Conservation (phyloP, 2,888 invertebrate genomes). For the Agrochola circellaris region DNA sequence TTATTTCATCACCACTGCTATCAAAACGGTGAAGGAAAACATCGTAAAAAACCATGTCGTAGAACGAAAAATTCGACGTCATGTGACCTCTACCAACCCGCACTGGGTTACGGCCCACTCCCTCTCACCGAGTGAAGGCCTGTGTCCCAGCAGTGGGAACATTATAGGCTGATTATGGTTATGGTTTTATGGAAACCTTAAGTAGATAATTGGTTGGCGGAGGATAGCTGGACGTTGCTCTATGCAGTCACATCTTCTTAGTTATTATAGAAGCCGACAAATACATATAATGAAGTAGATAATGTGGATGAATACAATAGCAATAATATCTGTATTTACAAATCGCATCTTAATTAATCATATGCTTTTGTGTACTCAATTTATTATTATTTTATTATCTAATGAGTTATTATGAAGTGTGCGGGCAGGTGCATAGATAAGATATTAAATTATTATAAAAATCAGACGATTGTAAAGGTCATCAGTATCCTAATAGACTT, state of each 20-base stretch:
- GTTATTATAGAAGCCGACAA: background rate
- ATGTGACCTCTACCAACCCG: too few species aligned
- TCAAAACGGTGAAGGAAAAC: too few species aligned
- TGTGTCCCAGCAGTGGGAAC: too few species aligned
- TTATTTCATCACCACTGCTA: too few species aligned
- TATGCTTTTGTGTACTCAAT: constrained; percentile 12
- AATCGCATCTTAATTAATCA: constrained; percentile 39
- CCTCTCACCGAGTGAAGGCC: too few species aligned
- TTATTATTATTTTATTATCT: constrained; percentile 27
- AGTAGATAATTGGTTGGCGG: background rate
- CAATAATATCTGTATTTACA: constrained; percentile 18
- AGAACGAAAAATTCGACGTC: too few species aligned
- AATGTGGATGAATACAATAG: constrained; percentile 1
- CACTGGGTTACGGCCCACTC: too few species aligned
- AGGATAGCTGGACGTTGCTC: background rate
- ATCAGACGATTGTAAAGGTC: constrained; percentile 52
- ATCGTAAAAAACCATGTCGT: too few species aligned
- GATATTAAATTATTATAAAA: constrained; percentile 35
- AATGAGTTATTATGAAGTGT: constrained; percentile 23
- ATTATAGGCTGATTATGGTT: too few species aligned
- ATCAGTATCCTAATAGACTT: constrained; percentile 3
- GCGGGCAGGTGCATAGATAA: constrained; percentile 49
- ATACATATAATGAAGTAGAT: background rate
- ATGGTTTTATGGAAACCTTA: too few species aligned
- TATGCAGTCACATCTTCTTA: background rate